These are phyloP conservation scores for Dendronephthya gigantea DNA, from an alignment of 64 coral and sea anemone species.

Conservation along the genomic window DNA sequence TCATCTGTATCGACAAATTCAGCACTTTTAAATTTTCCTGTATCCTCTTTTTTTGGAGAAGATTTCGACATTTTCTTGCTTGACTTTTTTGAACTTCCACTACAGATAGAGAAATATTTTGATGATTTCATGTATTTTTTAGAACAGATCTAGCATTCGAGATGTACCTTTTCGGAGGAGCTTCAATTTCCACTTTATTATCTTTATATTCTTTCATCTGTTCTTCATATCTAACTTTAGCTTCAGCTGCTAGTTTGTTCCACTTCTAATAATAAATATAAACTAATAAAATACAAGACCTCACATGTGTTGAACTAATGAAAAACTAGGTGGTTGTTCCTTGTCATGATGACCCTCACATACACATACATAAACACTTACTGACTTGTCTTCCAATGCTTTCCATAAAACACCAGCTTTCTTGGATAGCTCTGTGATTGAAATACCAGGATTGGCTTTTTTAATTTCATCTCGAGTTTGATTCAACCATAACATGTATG, in stretches of 20 bases:
- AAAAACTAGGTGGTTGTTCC: no score
- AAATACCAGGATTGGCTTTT: constrained; percentile 71
- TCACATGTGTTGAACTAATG: no score
- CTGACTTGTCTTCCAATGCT: constrained; percentile 59
- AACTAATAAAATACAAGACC: not conserved
- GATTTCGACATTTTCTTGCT: constrained; percentile 53
- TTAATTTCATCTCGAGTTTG: constrained; percentile 58
- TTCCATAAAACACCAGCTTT: constrained; percentile 84
- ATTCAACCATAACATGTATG: constrained; percentile 80
- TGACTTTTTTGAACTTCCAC: constrained; percentile 10
- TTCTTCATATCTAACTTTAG: constrained; percentile 55
- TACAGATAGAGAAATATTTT: no score
- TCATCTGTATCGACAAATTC: constrained; percentile 77
- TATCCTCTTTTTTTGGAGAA: constrained; percentile 61
- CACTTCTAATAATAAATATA: constrained; percentile 46
- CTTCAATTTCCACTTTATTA: constrained; percentile 14
- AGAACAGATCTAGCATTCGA: not conserved
- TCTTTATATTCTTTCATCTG: constrained; percentile 69
- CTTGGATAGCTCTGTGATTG: constrained; percentile 71
- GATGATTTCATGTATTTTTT: no score
- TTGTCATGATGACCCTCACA: no score
- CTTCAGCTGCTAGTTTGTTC: constrained; percentile 52
- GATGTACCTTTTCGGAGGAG: not conserved
- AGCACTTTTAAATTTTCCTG: constrained; percentile 80
- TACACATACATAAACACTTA: constrained; percentile 23